Evolutionary conservation across 2,888 invertebrate genomes (phyloP), one percentile per base, ranked within the genome.

Genomic region (Calameuta pallipes): DNA sequence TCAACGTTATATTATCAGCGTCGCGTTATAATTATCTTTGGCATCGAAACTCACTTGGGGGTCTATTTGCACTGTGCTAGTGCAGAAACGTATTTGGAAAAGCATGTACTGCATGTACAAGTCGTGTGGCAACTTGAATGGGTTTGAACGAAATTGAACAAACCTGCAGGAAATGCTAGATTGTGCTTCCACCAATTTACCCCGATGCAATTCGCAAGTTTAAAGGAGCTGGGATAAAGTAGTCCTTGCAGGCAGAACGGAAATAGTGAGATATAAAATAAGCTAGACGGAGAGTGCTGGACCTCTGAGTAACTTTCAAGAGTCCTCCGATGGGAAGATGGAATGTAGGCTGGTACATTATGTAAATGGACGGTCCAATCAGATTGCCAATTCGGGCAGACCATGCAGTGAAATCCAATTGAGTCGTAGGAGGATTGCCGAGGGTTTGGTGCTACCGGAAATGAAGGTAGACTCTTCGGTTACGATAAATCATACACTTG

Each of bases 401-500:
- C 82, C 76, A 56, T 34, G 73, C 76, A 70, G 36, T 69, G 75
- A 76, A 75, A 80, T 82, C 79, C 79, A 80, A 80, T 84, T 79
- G 81, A 80, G 79, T 78, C 69, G 68, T 68, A 74, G 80, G 69
- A 76, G 77, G 82, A 81, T 84, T 75, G 73, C 75, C 68, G 74
- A 81, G 78, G 78, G 78, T 83, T 82, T 80, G 76, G 80, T 75
- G 33, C 70, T 35, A 35, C 80, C 81, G 81, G 83, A 86, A 86
- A 86, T 83, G 86, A 86, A 84, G 82, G 83, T 77, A 78, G 79
- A 76, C 76, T 81, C 80, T 85, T 80, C 78, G 79, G 68, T 80
- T 79, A 70, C 82, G 78, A 84, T 86, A 83, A 85, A 86, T 86
- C 85, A 86, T 82, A 82, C 84, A 31, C 76, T 78, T 85, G 84